Conservation (phyloP, 2,113 vertebrate species). For the Pelusios castaneus region DNA sequence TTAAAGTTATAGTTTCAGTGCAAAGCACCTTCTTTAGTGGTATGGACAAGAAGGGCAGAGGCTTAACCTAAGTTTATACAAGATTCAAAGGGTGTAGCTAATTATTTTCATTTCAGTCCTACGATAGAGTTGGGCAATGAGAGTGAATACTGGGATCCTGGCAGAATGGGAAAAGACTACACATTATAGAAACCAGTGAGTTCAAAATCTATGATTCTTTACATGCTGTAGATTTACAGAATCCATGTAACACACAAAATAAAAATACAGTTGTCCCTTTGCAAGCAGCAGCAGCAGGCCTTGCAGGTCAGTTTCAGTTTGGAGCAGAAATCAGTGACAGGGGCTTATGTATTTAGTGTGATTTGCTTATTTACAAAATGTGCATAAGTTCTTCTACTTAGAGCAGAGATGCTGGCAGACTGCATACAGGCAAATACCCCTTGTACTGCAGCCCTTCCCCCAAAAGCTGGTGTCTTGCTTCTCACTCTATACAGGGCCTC, state of each 20-base stretch:
- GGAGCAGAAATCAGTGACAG: conserved; percentile 32
- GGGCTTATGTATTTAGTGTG: background rate
- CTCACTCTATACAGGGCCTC: background rate
- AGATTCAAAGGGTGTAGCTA: background rate
- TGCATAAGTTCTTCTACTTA: background rate
- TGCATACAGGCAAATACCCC: conserved; percentile 1
- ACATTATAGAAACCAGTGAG: conserved; percentile 31
- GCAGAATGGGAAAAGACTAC: background rate
- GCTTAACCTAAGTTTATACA: background rate
- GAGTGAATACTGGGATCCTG: too few species aligned
- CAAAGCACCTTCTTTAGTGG: conserved; percentile 3
- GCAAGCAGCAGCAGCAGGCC: conserved; percentile 56
- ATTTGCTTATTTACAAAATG: background rate
- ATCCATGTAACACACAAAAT: conserved; percentile 26
- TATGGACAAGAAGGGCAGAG: background rate
- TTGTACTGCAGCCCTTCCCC: background rate
- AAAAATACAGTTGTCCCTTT: conserved; percentile 23
- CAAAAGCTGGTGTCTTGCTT: background rate
- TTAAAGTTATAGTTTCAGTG: background rate
- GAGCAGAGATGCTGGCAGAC: background rate
- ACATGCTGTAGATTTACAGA: conserved; percentile 39
- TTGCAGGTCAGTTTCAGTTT: conserved; percentile 3
- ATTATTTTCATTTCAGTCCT: too few species aligned
- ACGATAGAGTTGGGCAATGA: too few species aligned
- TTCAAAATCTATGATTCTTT: background rate